Evolutionary conservation across 2,888 invertebrate genomes (phyloP).

Genomic region (Aelia acuminata): DNA sequence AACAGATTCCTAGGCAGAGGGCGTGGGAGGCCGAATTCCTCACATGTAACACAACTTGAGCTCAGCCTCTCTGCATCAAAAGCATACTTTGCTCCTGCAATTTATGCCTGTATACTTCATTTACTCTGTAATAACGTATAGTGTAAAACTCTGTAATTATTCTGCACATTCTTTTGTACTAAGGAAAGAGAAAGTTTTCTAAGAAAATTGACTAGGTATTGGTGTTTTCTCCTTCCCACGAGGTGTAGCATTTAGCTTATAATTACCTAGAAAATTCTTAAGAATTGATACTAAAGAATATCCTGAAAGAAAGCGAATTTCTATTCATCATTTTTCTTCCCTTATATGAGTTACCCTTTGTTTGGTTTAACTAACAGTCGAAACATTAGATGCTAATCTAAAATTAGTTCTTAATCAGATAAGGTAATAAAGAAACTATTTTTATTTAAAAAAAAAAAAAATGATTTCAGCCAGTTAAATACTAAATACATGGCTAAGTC

Average conservation of each 20-base stretch:
- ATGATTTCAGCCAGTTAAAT: too few relatives aligned
- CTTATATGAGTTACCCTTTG: too few relatives aligned
- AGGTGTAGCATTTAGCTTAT: not conserved
- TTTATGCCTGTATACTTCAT: not conserved
- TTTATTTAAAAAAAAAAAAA: too few relatives aligned
- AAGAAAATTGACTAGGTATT: not conserved
- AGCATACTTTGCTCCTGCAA: not conserved
- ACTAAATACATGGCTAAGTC: too few relatives aligned
- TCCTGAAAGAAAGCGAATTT: not conserved
- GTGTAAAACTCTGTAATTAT: not conserved
- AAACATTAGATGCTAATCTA: too few relatives aligned
- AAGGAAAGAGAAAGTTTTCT: not conserved
- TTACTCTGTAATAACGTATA: too few relatives aligned
- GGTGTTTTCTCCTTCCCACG: not conserved
- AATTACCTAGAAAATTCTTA: not conserved
- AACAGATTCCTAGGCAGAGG: conserved; percentile 10
- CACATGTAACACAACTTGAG: not conserved
- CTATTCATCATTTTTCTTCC: not conserved
- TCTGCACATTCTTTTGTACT: not conserved
- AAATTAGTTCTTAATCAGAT: too few relatives aligned
- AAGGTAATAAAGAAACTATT: too few relatives aligned
- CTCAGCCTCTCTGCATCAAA: not conserved
- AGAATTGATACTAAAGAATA: not conserved
- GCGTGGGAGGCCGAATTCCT: not conserved
- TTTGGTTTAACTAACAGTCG: too few relatives aligned